These are phyloP conservation scores for Danionella dracula DNA, from an alignment of 2,797 vertebrate species.

Conservation along the genomic window DNA sequence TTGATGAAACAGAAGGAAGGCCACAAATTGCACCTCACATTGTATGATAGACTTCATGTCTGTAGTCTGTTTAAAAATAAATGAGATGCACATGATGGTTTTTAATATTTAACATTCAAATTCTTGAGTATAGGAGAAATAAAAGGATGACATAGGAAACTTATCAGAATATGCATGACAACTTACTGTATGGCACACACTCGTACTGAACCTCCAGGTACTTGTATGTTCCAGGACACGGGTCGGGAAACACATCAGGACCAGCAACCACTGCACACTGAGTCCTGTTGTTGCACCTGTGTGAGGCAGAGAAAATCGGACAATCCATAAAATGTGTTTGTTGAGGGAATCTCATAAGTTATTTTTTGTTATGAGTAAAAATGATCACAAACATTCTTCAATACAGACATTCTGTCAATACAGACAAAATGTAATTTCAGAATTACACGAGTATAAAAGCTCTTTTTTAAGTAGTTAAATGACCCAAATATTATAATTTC, in stretches of 20 bases:
- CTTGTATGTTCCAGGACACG: constrained; percentile 95
- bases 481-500: no score
- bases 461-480: no score
- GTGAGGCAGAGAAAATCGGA: constrained; percentile 26
- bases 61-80: not conserved
- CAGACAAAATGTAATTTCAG: no score
- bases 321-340: no score
- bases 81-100: not conserved
- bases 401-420: no score
- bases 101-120: not conserved
- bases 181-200: constrained; percentile 98
- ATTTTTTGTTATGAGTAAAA: no score
- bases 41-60: not conserved
- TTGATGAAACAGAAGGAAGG: not conserved
- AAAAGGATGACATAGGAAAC: not conserved
- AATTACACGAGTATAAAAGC: no score
- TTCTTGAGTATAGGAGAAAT: not conserved
- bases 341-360: no score
- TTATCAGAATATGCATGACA: constrained; percentile 20
- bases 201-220: constrained; percentile 98
- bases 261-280: constrained; percentile 95
- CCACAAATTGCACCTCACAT: not conserved
- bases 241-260: constrained; percentile 95
- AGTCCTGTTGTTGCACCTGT: constrained; percentile 95
- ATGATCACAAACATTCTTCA: no score